Evolutionary conservation across 92 coral and sea anemone species (phyloP).

Genomic region (Muricea muricata): DNA sequence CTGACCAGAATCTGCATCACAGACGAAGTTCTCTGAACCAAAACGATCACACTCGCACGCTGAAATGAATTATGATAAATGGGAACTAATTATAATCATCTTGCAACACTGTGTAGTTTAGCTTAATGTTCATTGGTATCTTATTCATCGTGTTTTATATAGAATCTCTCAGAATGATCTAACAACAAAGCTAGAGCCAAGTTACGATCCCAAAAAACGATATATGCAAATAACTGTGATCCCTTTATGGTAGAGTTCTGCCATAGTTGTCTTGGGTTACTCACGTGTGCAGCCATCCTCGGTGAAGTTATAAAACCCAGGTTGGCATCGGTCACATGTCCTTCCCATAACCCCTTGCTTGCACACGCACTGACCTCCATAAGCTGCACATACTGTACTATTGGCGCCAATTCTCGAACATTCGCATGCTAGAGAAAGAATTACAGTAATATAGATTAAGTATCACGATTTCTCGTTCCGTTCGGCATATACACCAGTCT

Average conservation of each 20-base stretch:
- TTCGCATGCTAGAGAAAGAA: slow-evolving; percentile 67
- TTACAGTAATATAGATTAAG: not conserved
- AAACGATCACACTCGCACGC: slow-evolving; percentile 77
- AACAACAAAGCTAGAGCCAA: too few relatives aligned
- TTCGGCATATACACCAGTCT: too few relatives aligned
- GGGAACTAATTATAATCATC: too few relatives aligned
- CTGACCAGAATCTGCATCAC: slow-evolving; percentile 85
- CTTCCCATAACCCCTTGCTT: slow-evolving; percentile 92
- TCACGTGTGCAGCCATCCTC: slow-evolving; percentile 87
- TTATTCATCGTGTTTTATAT: too few relatives aligned
- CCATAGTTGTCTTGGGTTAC: not conserved
- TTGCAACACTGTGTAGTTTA: too few relatives aligned
- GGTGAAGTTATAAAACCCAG: slow-evolving; percentile 86
- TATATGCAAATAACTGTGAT: too few relatives aligned
- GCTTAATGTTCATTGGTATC: too few relatives aligned
- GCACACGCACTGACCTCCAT: slow-evolving; percentile 95
- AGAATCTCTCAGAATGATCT: too few relatives aligned
- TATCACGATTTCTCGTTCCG: too few relatives aligned
- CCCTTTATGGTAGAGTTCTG: too few relatives aligned
- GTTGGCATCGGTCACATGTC: slow-evolving; percentile 82
- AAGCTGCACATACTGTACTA: slow-evolving; percentile 65
- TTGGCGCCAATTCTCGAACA: slow-evolving; percentile 77
- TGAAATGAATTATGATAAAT: slow-evolving; percentile 26
- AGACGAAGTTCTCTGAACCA: slow-evolving; percentile 83
- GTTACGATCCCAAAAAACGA: too few relatives aligned